These are phyloP conservation scores for Atrina japonica DNA, from an alignment of 2,888 invertebrate genomes.

Conservation along the genomic window DNA sequence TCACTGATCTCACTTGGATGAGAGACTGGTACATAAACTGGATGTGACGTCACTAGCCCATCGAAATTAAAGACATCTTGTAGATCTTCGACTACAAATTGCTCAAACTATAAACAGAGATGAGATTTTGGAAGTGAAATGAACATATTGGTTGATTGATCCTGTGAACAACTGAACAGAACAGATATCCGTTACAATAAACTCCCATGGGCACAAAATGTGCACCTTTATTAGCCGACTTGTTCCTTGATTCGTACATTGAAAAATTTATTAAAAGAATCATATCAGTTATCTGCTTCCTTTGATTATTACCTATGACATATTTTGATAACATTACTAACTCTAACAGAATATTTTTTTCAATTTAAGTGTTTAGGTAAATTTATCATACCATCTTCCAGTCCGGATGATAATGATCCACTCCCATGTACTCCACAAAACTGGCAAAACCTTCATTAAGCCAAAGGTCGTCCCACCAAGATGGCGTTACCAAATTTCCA, in stretches of 20 bases:
- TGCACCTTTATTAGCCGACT: too few relatives aligned
- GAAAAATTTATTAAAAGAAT: too few relatives aligned
- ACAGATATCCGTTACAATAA: too few relatives aligned
- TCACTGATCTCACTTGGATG: conserved; percentile 95
- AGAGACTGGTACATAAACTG: conserved; percentile 92
- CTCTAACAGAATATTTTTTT: too few relatives aligned
- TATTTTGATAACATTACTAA: too few relatives aligned
- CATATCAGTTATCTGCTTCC: too few relatives aligned
- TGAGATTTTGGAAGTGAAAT: too few relatives aligned
- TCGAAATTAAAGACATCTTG: conserved; percentile 82
- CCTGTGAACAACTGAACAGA: too few relatives aligned
- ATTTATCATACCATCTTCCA: conserved; percentile 86
- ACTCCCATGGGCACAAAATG: too few relatives aligned
- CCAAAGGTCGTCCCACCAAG: conserved; percentile 96
- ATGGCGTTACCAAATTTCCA: conserved; percentile 88
- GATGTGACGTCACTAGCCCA: conserved; percentile 91
- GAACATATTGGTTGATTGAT: too few relatives aligned
- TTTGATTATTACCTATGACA: too few relatives aligned
- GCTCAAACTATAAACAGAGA: conserved; percentile 50
- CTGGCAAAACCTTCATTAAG: conserved; percentile 93
- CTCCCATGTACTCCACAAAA: conserved; percentile 87
- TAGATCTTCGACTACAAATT: conserved; percentile 47
- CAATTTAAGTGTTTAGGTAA: not conserved
- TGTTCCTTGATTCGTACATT: too few relatives aligned
- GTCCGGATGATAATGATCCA: conserved; percentile 86